These are phyloP conservation scores for Hippoglossus hippoglossus DNA, from an alignment of 2,797 vertebrate genomes.

Conservation along the genomic window DNA sequence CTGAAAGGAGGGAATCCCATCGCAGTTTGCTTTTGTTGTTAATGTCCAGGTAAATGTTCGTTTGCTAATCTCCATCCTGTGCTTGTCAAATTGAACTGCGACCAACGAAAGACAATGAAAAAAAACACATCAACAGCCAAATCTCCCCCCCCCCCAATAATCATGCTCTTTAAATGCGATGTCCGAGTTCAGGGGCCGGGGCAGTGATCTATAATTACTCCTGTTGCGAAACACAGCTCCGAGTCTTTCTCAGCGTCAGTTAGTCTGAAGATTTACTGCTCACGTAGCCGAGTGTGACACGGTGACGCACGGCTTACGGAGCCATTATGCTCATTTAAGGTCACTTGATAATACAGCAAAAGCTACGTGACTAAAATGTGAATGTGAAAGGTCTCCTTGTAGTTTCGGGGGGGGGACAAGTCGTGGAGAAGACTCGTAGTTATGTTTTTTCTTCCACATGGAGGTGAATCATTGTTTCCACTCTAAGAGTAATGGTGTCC, in stretches of 20 bases:
- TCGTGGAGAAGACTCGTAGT: too few species aligned
- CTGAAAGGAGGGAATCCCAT: too few species aligned
- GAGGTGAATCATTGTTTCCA: constrained; percentile 30
- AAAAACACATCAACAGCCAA: neutral
- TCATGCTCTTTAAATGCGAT: neutral
- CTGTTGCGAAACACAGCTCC: constrained; percentile 4
- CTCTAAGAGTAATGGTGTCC: constrained; percentile 48
- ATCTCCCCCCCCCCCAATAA: neutral
- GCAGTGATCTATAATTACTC: neutral
- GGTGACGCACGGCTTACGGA: constrained; percentile 5
- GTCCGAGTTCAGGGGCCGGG: neutral
- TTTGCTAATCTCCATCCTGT: too few species aligned
- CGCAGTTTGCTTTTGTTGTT: too few species aligned
- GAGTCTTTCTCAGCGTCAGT: neutral
- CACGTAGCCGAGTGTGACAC: neutral
- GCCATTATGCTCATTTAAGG: constrained; percentile 13
- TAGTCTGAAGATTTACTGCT: constrained; percentile 3
- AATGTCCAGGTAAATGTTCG: too few species aligned
- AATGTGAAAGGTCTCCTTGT: neutral
- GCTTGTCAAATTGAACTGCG: too few species aligned
- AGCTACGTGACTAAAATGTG: constrained; percentile 4
- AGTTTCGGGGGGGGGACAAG: too few species aligned
- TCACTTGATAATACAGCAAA: constrained; percentile 3
- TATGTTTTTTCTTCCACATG: constrained; percentile 4
- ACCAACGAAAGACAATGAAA: neutral